These are phyloP conservation scores for Ancistrus triradiatus DNA, from an alignment of 2,113 vertebrate species.

Conservation along the genomic window DNA sequence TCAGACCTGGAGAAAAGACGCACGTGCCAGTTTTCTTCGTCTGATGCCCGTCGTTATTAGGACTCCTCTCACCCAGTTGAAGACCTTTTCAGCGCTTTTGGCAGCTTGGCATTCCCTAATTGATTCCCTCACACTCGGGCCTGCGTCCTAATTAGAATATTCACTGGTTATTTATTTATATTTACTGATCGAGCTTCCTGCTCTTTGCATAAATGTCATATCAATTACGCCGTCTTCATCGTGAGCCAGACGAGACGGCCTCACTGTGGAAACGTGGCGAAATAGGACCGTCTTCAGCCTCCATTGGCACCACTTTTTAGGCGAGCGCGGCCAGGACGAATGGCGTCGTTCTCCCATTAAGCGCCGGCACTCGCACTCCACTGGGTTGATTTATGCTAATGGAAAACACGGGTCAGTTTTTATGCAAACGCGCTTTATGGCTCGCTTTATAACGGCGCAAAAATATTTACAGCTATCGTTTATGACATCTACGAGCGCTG, in stretches of 20 bases:
- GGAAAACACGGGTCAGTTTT: neutral
- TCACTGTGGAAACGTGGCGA: neutral
- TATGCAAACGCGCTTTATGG: slow-evolving; percentile 7
- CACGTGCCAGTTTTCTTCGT: neutral
- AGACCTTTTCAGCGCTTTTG: neutral
- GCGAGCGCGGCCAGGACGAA: neutral
- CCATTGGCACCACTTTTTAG: neutral
- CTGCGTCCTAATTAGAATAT: slow-evolving; percentile 5
- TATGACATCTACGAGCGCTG: neutral
- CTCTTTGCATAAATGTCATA: slow-evolving; percentile 32
- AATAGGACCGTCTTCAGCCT: slow-evolving; percentile 10
- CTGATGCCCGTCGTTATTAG: neutral
- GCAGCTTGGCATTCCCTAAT: neutral
- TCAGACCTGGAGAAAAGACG: neutral
- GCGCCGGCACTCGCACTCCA: neutral
- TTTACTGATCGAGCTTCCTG: neutral
- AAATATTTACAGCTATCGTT: slow-evolving; percentile 5
- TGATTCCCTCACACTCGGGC: neutral
- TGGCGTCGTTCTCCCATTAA: neutral
- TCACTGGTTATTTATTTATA: slow-evolving; percentile 17
- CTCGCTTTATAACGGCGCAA: neutral
- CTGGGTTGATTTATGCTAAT: neutral
- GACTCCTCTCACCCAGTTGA: neutral
- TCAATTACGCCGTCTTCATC: slow-evolving; percentile 14
- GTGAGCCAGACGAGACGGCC: neutral